Evolutionary conservation across 2,113 vertebrate species (phyloP), one percentile per base, ranked within the genome.

Genomic region (Toxotes jaculatrix): DNA sequence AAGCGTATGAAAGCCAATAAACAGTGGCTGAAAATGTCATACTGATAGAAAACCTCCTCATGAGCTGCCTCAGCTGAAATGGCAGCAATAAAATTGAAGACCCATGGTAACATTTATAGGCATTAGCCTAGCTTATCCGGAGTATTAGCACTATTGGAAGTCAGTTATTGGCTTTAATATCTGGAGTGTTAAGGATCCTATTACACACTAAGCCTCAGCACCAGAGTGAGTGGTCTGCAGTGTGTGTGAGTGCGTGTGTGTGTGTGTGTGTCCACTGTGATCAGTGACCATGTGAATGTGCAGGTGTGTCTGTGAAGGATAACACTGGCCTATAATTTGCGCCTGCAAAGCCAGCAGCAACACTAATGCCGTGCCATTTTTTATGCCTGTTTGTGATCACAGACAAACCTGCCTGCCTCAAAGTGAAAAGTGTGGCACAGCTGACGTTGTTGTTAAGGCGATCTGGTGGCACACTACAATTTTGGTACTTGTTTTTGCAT

Each of bases 1-100:
- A 87, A 87, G 53, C 47, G 32, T 31, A 32, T 56, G 53, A 72
- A 78, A 82, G 66, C 40, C 75, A 75, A 79, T 83, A 83, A 89
- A 87, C 67, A 51, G 40, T 32, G 43, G 56, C 56, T 80, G 49
- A 17, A 85, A 82, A 81, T 73, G 70, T 85, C 59, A 77, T 61
- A 11, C 38, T 64, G 76, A 83, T 17, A 74, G 56, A 78, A 85
- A 79, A 49, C 21, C 51, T 74, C 47, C 23, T 61, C 40, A 57
- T 62, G 55, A 79, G 66, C 31, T 4, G 42, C 47, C 57, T 82
- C n/a, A 63, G 72, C 53, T 77, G 49, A 80, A 85, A 79, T 74
- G 56, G 31, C 47, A 67, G 79, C 65, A 64, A 81, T 84, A 57
- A 80, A 86, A 68, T 1, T 27, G 16, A 79, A 42, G 40, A 72